Evolutionary conservation across 2,888 invertebrate genomes (phyloP), one percentile per base, ranked within the genome.

Genomic region (Erynnis tages): DNA sequence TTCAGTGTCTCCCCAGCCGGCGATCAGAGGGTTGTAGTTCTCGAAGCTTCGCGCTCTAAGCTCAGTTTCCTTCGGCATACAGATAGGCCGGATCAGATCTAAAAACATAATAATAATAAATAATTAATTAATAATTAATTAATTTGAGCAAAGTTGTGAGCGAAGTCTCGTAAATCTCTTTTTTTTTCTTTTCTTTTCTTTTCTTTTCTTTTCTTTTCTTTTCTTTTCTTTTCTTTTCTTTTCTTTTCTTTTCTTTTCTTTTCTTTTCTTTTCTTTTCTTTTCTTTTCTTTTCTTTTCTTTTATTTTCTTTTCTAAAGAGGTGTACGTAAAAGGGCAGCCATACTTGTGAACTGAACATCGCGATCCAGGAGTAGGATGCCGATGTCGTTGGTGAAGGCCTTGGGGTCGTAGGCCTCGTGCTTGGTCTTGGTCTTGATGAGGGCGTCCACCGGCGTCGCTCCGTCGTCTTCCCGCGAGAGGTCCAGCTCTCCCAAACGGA

Each of bases 1-100:
- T 47, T 89, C 78, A 0, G 92, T 79, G 5, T 94, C 90, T 8
- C 97, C 97, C 96, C 96, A 97, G 13, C 97, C 97, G 16, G 95
- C 95, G 2, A 97, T 91, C 65, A 94, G 92, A 0, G 95, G 94
- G 57, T 82, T 90, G 53, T 89, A 90, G 62, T 87, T 88, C 14
- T 88, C 92, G 64, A 91, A 93, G 8, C 81, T 84, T 37, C 82
- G 90, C 0, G 86, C 73, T 35, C 91, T 82, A 32, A 93, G 66
- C 2, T 91, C 85, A 0, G 82, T 75, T 6, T 84, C 76, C 8
- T 85, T 73, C 0, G 97, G 97, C 37, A 97, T 82, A 73, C 97
- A 97, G 57, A 96, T 93, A 0, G 95, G 95, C 56, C 82, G 90
- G 47, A 96, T 92, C 25, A 90, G 72, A 16, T 82, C 96, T 96